Base-by-base conservation (phyloP, 2,888 invertebrate species). In the Leptopilina myrica region DNA sequence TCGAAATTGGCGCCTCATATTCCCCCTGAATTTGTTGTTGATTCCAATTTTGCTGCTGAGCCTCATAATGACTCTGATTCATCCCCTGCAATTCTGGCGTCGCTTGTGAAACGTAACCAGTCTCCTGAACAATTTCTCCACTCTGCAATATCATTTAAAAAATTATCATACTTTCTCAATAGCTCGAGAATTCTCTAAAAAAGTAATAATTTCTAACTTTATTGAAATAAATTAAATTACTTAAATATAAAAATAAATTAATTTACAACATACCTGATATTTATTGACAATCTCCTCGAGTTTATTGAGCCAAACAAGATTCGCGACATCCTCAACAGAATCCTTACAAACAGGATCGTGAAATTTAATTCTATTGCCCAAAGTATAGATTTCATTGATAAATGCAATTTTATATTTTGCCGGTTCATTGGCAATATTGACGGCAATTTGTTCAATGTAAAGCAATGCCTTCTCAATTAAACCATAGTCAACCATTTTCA, bases 401-500 rank as follows among this genome's bases (percentile, higher is more conserved):
- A 95, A 93, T 46, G 91, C 89, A 73, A 90, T 90, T 81, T 94
- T 92, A 86, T 93, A 93, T 80, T 90, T 91, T 7, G 91, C 87
- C 4, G 95, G 94, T 87, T 94, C 93, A 83, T 93, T 93, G 8
- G 94, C 92, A 64, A 97, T 94, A 79, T 95, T 95, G 33, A 93
- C 92, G 9, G 96, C 94, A 64, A 97, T 94, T 86, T 95, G 95
- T 93, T 98, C 98, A 88, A 95, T 94, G 93, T 98, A 98, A 84
- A 95, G 94, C 83, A 98, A 93, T 78, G 97, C 96, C 91, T 96
- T 96, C 90, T 96, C 95, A 86, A 95, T 93, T 86, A 95, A 94
- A 3, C 98, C 98, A 87, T 94, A 94, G 88, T 97, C 97, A 7
- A 95, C 93, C 87, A 98, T 94, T 82, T 97, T 94, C 12, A 94